Conservation (phyloP, 2,888 invertebrate genomes). For the Syrista parreyssii region DNA sequence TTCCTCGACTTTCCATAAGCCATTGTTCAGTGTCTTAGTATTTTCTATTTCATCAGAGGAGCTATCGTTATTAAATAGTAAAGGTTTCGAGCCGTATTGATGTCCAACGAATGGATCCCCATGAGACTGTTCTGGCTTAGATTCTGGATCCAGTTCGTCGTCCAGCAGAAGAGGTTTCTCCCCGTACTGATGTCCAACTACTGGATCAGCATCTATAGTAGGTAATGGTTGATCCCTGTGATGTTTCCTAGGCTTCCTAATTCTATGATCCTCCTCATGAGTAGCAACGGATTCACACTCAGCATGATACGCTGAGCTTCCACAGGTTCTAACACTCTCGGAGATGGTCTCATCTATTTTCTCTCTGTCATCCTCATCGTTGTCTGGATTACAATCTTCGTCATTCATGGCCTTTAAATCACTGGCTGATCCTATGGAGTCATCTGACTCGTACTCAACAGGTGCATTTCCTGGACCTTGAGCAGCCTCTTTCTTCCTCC, state of each 20-base stretch:
- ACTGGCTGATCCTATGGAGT: constrained; percentile 80
- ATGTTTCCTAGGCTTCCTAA: constrained; percentile 64
- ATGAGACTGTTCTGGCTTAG: constrained; percentile 59
- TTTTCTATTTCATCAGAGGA: constrained; percentile 47
- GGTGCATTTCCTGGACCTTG: constrained; percentile 30
- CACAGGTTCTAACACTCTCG: constrained; percentile 75
- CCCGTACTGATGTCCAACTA: constrained; percentile 81
- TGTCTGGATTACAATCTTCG: constrained; percentile 61
- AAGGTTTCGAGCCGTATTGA: constrained; percentile 77
- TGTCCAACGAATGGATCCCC: constrained; percentile 75
- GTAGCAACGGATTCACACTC: constrained; percentile 79
- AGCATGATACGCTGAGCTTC: constrained; percentile 78
- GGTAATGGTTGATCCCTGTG: constrained; percentile 65
- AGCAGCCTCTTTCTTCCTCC: constrained; percentile 40
- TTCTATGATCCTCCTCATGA: constrained; percentile 71
- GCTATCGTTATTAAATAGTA: constrained; percentile 71
- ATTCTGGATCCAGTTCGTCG: constrained; percentile 79
- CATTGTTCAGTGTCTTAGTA: constrained; percentile 34
- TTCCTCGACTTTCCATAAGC: constrained; percentile 53
- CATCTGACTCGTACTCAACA: constrained; percentile 70
- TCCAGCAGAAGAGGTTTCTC: constrained; percentile 80
- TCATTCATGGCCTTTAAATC: constrained; percentile 72
- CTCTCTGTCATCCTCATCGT: constrained; percentile 66
- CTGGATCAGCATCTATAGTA: constrained; percentile 56
- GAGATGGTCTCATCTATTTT: constrained; percentile 70